A percentile compares a stretch with the other conserved stretches of the same genome.
Conservation (phyloP, 1,140 invertebrate species). For the Branchinecta lindahli region DNA sequence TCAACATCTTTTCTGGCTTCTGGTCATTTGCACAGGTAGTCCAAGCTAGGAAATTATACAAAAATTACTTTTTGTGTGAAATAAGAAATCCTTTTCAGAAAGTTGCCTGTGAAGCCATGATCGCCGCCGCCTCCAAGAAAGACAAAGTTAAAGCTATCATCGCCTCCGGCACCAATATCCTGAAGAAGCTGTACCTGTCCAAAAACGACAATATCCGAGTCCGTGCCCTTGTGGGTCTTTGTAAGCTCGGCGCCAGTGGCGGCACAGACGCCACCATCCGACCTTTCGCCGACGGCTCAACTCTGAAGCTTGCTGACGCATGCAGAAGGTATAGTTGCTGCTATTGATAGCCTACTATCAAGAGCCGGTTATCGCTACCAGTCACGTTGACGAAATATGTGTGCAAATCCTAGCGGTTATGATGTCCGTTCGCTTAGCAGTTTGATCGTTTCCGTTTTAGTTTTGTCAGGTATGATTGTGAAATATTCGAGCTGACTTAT, state of each 20-base stretch:
- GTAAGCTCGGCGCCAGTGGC: conserved; percentile 87
- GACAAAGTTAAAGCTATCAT: conserved; percentile 88
- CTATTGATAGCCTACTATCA: not conserved
- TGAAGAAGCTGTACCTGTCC: conserved; percentile 84
- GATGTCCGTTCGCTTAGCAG: no score
- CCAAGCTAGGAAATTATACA: no score
- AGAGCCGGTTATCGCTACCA: no score
- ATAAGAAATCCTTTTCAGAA: conserved; percentile 36
- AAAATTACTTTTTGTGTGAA: no score
- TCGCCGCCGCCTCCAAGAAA: conserved; percentile 91
- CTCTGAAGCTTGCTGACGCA: conserved; percentile 77
- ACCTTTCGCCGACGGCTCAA: conserved; percentile 89
- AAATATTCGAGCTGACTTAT: no score
- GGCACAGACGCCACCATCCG: conserved; percentile 87
- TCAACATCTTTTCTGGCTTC: no score
- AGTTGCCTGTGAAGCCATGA: conserved; percentile 88
- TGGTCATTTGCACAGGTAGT: no score
- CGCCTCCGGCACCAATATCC: conserved; percentile 74
- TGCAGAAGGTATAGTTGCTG: conserved; percentile 46
- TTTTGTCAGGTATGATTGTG: no score
- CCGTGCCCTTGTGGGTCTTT: conserved; percentile 79
- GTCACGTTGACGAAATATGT: no score
- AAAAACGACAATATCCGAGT: conserved; percentile 74
- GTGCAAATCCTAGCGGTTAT: no score
- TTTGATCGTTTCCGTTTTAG: no score